Conservation (phyloP, 2,113 vertebrate genomes). For the Nycticryphes semicollaris region DNA sequence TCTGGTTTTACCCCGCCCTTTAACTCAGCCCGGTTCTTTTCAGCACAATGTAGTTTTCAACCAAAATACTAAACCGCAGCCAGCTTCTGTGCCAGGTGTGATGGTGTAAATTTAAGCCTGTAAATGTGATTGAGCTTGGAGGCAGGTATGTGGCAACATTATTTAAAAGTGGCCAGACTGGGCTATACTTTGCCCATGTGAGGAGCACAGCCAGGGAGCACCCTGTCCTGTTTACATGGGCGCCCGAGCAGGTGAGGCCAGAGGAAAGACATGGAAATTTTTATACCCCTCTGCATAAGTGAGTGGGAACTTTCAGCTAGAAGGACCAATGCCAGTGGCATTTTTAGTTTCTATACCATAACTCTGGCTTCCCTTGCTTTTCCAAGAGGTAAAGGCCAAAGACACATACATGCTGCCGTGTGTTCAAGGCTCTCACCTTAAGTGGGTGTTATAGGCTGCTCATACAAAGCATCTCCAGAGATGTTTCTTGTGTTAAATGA, state of each 20-base stretch:
- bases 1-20: background rate
- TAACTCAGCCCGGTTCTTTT: background rate
- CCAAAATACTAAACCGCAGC: fast-evolving
- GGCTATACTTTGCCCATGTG: background rate
- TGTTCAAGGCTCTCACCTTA: background rate
- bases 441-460: background rate
- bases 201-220: background rate
- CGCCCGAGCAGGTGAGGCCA: fast-evolving
- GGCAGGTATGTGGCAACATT: fast-evolving
- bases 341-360: background rate
- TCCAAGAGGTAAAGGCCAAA: background rate
- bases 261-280: background rate
- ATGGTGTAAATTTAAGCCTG: background rate
- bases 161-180: background rate
- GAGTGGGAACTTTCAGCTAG: background rate
- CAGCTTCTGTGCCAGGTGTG: background rate
- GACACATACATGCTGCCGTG: background rate
- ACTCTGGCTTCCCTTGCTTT: background rate
- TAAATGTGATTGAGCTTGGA: background rate
- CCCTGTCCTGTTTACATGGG: background rate
- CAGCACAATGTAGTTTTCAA: background rate
- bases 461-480: background rate
- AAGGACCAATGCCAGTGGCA: background rate
- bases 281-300: background rate
- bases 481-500: background rate